Conservation (phyloP, 2,113 vertebrate species). For the Tetrax tetrax region DNA sequence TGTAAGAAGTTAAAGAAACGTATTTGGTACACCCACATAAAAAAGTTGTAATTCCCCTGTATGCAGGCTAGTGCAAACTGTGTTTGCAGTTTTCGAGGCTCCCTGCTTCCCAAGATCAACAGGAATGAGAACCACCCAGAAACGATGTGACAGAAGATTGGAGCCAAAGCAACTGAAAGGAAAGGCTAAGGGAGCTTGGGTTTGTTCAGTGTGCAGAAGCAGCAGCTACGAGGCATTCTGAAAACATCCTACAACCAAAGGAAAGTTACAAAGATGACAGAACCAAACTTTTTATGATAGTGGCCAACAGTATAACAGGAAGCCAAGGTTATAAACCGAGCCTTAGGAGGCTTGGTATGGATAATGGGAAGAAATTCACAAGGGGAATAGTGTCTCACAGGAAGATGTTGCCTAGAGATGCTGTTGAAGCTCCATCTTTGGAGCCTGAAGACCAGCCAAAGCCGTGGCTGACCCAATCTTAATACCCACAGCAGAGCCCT, state of each 20-base stretch:
- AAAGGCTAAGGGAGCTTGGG: neutral
- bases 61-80: neutral
- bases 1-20: neutral
- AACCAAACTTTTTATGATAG: neutral
- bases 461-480: neutral
- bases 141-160: neutral
- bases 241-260: neutral
- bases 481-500: neutral
- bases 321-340: neutral
- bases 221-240: neutral
- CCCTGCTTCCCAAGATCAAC: neutral
- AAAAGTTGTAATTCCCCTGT: neutral
- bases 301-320: neutral
- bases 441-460: neutral
- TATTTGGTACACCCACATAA: rapidly evolving
- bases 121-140: neutral
- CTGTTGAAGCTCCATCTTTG: neutral
- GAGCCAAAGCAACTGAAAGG: neutral
- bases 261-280: neutral
- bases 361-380: neutral
- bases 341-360: neutral
- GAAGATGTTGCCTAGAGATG: neutral
- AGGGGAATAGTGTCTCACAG: neutral
- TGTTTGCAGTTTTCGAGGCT: neutral
- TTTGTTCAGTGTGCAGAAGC: neutral